Evolutionary conservation across 2,113 vertebrate genomes (phyloP), one percentile per base, ranked within the genome.

Genomic region (Zosterops japonicus): DNA sequence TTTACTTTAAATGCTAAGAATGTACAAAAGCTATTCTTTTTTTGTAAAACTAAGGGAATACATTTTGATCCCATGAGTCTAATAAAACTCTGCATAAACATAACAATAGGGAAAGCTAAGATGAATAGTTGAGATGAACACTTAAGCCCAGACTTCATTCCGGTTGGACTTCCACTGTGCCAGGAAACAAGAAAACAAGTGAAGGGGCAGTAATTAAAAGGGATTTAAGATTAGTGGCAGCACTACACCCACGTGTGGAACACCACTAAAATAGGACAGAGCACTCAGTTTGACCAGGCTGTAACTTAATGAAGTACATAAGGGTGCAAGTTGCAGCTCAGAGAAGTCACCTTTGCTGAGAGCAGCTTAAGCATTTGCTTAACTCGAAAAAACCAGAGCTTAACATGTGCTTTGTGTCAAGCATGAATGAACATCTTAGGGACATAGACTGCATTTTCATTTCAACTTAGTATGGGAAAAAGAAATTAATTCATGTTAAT

Each of bases 41-140:
- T 89, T 90, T 83, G 35, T 78, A 92, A 90, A 96, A 95, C 85
- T 90, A 77, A 83, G 18, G 41, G 87, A 94, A 94, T 78, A 90
- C 56, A 86, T 92, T 93, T 86, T 93, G 64, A 96, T 93, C 92
- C 94, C 96, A 86, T 15, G 88, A 95, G 93, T 78, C 92, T 90
- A 92, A 95, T 94, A 96, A 95, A 96, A 94, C 85, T 72, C 89
- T 69, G 65, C 64, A 93, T 95, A 96, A 97, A 81, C 93, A 94
- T 88, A 93, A 95, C 94, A 94, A 93, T 92, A 90, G 89, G 70
- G 76, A 88, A 95, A 90, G 79, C 76, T 44, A 90, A 88, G 90
- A 91, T 55, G 42, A 86, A 95, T 81, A 70, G 92, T 36, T 70
- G 46, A 78, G 82, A 94, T 68, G 90, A 93, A 74, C 87, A 83